Conservation (phyloP, 2,797 vertebrate species). For the Hippopotamyrus pictus region DNA sequence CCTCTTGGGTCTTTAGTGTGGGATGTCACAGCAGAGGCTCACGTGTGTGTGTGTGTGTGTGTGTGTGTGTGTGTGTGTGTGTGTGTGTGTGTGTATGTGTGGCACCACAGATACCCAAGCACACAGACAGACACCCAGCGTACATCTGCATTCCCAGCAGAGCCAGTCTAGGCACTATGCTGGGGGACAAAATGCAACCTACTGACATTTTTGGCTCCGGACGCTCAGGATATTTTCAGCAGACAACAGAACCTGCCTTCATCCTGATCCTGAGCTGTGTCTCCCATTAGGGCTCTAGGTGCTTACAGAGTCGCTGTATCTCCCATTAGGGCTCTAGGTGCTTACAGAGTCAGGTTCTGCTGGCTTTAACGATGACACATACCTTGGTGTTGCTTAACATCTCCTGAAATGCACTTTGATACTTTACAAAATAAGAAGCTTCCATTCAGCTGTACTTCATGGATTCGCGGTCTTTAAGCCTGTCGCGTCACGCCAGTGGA, state of each 20-base stretch:
- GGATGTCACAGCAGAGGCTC: not conserved
- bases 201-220: not conserved
- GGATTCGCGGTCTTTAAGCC: slow-evolving; percentile 6
- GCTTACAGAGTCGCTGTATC: not conserved
- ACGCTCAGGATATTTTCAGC: not conserved
- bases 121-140: not conserved
- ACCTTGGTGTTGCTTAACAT: not conserved
- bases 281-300: not conserved
- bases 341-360: not conserved
- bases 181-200: not conserved
- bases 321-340: not conserved
- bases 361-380: not conserved
- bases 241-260: not conserved
- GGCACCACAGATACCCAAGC: not conserved
- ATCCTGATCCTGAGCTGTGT: not conserved
- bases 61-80: not conserved
- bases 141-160: not conserved
- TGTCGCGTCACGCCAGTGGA: not conserved
- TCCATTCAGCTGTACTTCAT: not conserved
- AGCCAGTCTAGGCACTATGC: not conserved
- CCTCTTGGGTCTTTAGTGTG: not conserved
- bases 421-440: not conserved
- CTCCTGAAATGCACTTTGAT: not conserved
- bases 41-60: not conserved
- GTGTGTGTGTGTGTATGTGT: not conserved